Base-by-base conservation (phyloP, 1,140 invertebrate species). In the Drosophila sechellia region DNA sequence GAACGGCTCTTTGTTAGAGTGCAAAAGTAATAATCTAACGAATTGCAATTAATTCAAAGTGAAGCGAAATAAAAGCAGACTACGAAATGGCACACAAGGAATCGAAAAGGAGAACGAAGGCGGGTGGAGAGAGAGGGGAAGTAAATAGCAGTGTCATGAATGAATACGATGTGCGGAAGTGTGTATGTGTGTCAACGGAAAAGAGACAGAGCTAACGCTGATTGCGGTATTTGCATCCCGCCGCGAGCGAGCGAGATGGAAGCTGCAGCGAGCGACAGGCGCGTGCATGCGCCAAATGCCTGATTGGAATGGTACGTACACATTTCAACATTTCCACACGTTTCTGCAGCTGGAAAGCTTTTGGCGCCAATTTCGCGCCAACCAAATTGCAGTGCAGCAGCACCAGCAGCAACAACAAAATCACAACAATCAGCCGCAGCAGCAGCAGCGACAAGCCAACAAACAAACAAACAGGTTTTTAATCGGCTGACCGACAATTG, bases 331-430 rank as follows among this genome's bases (percentile, higher is more conserved):
- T 39, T 13, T 39, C 84, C 73, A 63, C 84, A 84, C 85, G 63
- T 72, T 77, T 84, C 63, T 79, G 60, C 84, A 84, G 84, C 79
- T 79, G 68, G 50, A 83, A 89, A 79, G 55, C 40, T 89, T 87
- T 87, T 87, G 76, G 84, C 84, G 84, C 84, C 84, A 87, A 87
- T 83, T 87, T 87, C 20, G 45, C 50, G 22, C 69, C 34, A 56
- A 69, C 57, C 49, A 86, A 89, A 83, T 56, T 70, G 76, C 75
- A 83, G 66, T 55, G 77, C 42, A 35, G 22, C 40, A 52, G 13
- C 42, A 61, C n/a, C 60, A 81, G 17, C 45, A 65, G 22, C 63
- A 83, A 71, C 52, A 80, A 68, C 54, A 81, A 73, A 87, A 86
- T 73, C 60, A 86, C 72, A 85, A 85, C 60, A 84, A 76, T 70